Percentiles rank a stretch among this genome's conserved stretches.
Conservation (phyloP, 2,113 vertebrate species). For the Pyxicephalus adspersus region DNA sequence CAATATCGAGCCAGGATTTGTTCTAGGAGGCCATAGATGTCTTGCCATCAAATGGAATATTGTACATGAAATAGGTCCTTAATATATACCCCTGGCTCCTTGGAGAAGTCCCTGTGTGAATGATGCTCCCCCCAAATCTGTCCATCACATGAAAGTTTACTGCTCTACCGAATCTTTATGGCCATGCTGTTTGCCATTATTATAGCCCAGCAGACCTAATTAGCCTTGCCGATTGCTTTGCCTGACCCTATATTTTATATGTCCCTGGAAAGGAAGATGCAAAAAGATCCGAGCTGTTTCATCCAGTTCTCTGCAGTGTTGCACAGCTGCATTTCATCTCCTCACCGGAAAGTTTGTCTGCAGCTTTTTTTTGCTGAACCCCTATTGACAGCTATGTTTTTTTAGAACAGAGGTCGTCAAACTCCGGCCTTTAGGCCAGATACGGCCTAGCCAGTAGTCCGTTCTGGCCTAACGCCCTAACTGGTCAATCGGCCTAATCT, state of each 20-base stretch:
- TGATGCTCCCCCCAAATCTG: neutral
- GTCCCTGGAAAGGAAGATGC: slow-evolving; percentile 37
- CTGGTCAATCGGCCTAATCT: too few relatives aligned
- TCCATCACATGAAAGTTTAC: slow-evolving; percentile 4
- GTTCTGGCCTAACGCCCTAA: too few relatives aligned
- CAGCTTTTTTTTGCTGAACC: neutral
- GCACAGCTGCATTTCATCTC: neutral
- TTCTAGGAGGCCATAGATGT: too few relatives aligned
- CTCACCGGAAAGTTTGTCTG: neutral
- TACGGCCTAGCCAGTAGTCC: too few relatives aligned
- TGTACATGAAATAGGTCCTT: neutral
- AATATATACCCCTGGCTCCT: neutral
- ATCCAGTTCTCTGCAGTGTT: slow-evolving; percentile 28
- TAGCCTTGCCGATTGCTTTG: slow-evolving; percentile 34
- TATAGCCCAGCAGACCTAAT: slow-evolving; percentile 25
- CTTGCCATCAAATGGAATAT: too few relatives aligned
- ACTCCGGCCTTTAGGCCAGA: too few relatives aligned
- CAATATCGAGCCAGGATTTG: too few relatives aligned
- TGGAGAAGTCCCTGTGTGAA: neutral
- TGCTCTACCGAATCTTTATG: neutral
- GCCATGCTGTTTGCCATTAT: neutral
- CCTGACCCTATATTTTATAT: slow-evolving; percentile 28
- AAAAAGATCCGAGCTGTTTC: slow-evolving; percentile 2
- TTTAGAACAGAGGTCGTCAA: too few relatives aligned
- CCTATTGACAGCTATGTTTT: too few relatives aligned